Conservation (phyloP, 2,888 invertebrate genomes). For the Cyclophora punctaria region DNA sequence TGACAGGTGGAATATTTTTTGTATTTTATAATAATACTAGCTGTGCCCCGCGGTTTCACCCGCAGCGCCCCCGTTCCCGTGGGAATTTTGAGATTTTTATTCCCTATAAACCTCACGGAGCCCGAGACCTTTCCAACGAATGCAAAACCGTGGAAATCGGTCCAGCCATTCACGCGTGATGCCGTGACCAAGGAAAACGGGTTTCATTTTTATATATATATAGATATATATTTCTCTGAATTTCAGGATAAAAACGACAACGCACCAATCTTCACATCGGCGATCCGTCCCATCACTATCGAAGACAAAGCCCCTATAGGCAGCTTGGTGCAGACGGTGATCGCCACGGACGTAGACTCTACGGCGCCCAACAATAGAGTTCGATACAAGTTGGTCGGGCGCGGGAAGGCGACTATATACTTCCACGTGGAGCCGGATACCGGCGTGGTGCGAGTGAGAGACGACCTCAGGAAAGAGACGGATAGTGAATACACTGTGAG, state of each 20-base stretch:
- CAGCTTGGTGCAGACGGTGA: constrained; percentile 83
- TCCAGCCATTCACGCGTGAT: too few species aligned
- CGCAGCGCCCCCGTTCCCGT: too few species aligned
- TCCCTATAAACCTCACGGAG: too few species aligned
- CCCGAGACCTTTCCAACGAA: too few species aligned
- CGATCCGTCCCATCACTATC: constrained; percentile 87
- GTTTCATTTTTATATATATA: too few species aligned
- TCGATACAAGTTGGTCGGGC: constrained; percentile 86
- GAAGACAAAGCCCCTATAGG: constrained; percentile 90
- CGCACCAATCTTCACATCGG: constrained; percentile 88
- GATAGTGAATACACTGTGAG: constrained; percentile 91
- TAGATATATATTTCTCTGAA: background rate
- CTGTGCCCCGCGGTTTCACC: too few species aligned
- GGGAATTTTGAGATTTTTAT: too few species aligned
- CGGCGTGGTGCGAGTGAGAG: constrained; percentile 86
- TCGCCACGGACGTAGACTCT: constrained; percentile 89
- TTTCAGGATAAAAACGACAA: constrained; percentile 90
- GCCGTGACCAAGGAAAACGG: too few species aligned
- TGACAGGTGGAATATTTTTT: background rate
- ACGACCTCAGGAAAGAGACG: constrained; percentile 88
- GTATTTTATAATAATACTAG: too few species aligned
- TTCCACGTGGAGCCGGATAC: constrained; percentile 91
- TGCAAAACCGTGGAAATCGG: too few species aligned
- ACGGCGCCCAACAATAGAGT: constrained; percentile 88
- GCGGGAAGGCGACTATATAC: constrained; percentile 87